These are phyloP conservation scores for Acrobasis suavella DNA, from an alignment of 2,888 invertebrate genomes.

Conservation along the genomic window DNA sequence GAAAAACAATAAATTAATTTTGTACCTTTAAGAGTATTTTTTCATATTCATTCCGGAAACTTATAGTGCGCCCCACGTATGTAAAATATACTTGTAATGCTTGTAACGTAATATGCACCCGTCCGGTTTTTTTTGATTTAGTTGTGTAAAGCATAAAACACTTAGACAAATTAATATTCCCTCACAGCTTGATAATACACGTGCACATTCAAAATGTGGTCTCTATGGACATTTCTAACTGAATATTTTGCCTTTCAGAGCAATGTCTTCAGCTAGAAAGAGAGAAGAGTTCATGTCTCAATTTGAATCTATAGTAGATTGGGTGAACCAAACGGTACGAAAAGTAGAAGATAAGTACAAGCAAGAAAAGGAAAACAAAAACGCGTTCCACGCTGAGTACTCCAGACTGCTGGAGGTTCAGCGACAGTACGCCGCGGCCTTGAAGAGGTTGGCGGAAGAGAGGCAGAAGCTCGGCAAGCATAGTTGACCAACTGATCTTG, in stretches of 20 bases:
- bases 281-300: conserved; percentile 95
- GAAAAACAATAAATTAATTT: too few relatives aligned
- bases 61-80: too few relatives aligned
- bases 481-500: conserved; percentile 28
- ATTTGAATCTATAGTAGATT: conserved; percentile 94
- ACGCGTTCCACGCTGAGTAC: conserved; percentile 62
- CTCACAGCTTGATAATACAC: too few relatives aligned
- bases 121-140: too few relatives aligned
- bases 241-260: conserved; percentile 76
- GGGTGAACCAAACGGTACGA: conserved; percentile 92
- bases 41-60: too few relatives aligned
- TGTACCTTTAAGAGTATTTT: too few relatives aligned
- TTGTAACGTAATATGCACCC: too few relatives aligned
- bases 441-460: conserved; percentile 67
- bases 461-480: conserved; percentile 53
- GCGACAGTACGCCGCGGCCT: conserved; percentile 70
- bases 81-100: too few relatives aligned
- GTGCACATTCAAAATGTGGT: neutral
- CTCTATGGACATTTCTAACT: neutral
- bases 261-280: conserved; percentile 90
- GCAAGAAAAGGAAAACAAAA: conserved; percentile 64
- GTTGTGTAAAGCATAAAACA: too few relatives aligned
- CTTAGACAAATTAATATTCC: too few relatives aligned
- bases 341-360: conserved; percentile 85
- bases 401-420: conserved; percentile 71